Base-by-base conservation (phyloP, 2,888 invertebrate species). In the Stegophylla sp. region DNA sequence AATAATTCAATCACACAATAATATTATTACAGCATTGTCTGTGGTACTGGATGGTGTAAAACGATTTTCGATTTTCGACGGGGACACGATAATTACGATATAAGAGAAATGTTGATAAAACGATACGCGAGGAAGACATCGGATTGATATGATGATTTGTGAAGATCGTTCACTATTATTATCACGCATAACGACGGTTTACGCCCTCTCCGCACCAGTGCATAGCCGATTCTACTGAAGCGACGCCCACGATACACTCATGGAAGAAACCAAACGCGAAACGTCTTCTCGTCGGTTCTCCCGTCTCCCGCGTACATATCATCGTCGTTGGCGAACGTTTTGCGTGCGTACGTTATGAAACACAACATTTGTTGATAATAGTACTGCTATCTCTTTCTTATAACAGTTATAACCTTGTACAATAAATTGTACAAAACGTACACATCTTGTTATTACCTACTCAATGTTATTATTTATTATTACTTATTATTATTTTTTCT, bases 181-280 rank as follows among this genome's bases (percentile, higher is more conserved):
- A 34, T 63, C 63, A 20, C 43, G 23, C 15, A 17, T 48, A 74
- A 63, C 74, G 17, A 48, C 74, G 17, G 63, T 74, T 63, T 34
- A 74, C 74, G 74, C 74, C 63, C 51, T 51, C 74, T 9, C 41
- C 41, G 1, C 72, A 34, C 34, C 34, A 17, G 28, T n/a, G 0
- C 17, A 9, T 10, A 3, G 0, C 28, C 10, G 15, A 10, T 10
- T 3, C 26, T 51, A 1, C 17, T 23, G 48, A 43, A 13, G 28
- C 10, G 56, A 10, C 61, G 45, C 20, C 61, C 20, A 45, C 26
- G n/a, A 13, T 28, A 28, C n/a, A 43, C 13, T 63, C 74, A 75
- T 75, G 74, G 74, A 75, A 75, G 74, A 75, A 75, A 75, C n/a
- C 48, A 51, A 51, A 64, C 15, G 17, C 17, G 51, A 69, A 45